Percentiles rank a stretch among this genome's conserved stretches.
Evolutionary conservation across 2,797 vertebrate genomes (phyloP).

Genomic region (Dromococcyx pavoninus): DNA sequence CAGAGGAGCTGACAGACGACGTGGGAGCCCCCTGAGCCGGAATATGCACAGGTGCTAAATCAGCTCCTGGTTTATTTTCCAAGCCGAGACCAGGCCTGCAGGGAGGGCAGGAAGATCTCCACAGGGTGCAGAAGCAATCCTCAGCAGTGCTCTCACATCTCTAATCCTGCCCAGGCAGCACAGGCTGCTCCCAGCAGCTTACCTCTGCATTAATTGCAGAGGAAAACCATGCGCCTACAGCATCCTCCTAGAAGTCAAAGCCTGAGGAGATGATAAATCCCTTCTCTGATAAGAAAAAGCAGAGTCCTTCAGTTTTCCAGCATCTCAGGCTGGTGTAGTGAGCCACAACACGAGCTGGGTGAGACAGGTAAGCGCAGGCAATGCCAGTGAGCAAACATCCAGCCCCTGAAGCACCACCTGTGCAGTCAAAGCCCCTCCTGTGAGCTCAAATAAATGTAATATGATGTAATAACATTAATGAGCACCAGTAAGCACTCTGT

Average conservation of each 20-base stretch:
- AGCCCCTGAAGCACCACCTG: not conserved
- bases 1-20: not conserved
- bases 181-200: conserved; percentile 1
- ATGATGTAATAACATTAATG: conserved; percentile 43
- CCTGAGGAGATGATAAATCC: not conserved
- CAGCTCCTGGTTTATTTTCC: not conserved
- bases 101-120: not conserved
- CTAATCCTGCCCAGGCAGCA: not conserved
- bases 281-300: not conserved
- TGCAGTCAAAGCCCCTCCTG: not conserved
- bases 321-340: not conserved
- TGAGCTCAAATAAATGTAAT: not conserved
- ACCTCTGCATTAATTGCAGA: not conserved
- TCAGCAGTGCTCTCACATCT: not conserved
- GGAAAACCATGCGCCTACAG: not conserved
- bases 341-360: rapidly evolving
- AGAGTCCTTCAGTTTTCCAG: not conserved
- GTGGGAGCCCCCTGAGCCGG: not conserved
- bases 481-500: not conserved
- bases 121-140: rapidly evolving
- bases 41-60: not conserved
- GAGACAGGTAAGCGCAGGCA: not conserved
- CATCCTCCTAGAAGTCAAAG: not conserved
- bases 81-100: not conserved
- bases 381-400: not conserved